phyloP scores from a whole-genome alignment of 2,888 invertebrate genomes.

The Urechis unicinctus region DNA sequence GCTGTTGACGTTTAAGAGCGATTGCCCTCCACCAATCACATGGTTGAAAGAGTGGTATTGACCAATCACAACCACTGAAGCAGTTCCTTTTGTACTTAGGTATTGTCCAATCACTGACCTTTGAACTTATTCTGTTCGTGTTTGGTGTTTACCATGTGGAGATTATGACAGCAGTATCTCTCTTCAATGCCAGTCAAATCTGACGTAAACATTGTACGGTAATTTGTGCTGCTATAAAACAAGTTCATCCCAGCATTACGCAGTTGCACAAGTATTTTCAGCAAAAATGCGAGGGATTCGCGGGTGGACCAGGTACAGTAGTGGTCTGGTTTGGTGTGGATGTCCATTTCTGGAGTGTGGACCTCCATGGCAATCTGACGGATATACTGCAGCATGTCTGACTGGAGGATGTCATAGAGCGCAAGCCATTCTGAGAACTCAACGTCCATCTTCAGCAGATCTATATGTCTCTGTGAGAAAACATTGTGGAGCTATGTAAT shows the following conservation, averaged over 20 bases:
- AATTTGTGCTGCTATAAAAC: conserved; percentile 21
- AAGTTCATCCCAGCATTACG: conserved; percentile 19
- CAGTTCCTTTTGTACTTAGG: no score
- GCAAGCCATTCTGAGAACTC: conserved; percentile 47
- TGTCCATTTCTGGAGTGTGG: conserved; percentile 27
- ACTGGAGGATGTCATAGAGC: conserved; percentile 22
- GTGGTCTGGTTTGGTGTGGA: conserved; percentile 14
- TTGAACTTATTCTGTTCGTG: no score
- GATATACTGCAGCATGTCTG: conserved; percentile 14
- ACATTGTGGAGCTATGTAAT: background rate
- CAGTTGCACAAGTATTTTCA: conserved; percentile 15
- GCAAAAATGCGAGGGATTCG: conserved; percentile 21
- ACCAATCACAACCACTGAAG: no score
- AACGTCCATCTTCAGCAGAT: conserved; percentile 49
- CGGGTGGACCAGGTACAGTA: conserved; percentile 19
- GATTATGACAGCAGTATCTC: conserved; percentile 23
- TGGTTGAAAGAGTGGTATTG: no score
- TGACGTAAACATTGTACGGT: conserved; percentile 21
- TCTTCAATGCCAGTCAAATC: conserved; percentile 12
- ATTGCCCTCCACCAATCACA: no score
- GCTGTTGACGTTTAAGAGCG: no score
- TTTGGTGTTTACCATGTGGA: conserved; percentile 24
- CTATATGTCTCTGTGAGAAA: conserved; percentile 35
- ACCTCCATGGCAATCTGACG: conserved; percentile 21
- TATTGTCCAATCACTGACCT: no score